Evolutionary conservation across 1,140 invertebrate species (phyloP).

Genomic region (Thaumetopoea pityocampa): DNA sequence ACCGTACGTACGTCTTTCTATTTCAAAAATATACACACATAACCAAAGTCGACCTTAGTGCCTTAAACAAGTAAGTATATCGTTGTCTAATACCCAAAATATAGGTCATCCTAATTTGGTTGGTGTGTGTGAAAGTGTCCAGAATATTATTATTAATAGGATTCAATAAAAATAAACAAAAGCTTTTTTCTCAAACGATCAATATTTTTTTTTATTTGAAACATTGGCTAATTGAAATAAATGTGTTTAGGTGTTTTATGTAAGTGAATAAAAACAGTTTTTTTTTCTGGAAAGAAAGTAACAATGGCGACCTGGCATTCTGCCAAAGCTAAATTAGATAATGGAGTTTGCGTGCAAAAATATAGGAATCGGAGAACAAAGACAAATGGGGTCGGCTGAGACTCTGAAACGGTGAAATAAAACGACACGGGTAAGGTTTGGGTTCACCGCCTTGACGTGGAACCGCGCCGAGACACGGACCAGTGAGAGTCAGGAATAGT

Average conservation of each 20-base stretch:
- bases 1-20: no score
- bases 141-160: no score
- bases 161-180: no score
- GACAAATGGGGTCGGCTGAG: conserved; percentile 70
- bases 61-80: no score
- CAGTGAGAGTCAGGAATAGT: no score
- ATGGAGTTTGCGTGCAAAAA: conserved; percentile 76
- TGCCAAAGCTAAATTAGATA: conserved; percentile 75
- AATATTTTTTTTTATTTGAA: conserved; percentile 18
- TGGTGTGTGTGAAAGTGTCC: no score
- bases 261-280: conserved; percentile 62
- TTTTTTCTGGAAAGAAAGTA: conserved; percentile 62
- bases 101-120: no score
- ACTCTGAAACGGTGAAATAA: conserved; percentile 66
- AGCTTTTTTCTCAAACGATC: no score
- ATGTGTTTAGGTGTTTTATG: conserved; percentile 56
- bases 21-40: no score
- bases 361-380: conserved; percentile 75
- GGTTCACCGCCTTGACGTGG: conserved; percentile 27
- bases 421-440: conserved; percentile 59
- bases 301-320: conserved; percentile 68
- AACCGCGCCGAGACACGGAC: conserved; percentile 33
- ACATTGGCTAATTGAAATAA: conserved; percentile 44
- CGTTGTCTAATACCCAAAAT: no score
- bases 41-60: no score